Evolutionary conservation across 2,113 vertebrate species (phyloP).

Genomic region (Hyaena hyaena): DNA sequence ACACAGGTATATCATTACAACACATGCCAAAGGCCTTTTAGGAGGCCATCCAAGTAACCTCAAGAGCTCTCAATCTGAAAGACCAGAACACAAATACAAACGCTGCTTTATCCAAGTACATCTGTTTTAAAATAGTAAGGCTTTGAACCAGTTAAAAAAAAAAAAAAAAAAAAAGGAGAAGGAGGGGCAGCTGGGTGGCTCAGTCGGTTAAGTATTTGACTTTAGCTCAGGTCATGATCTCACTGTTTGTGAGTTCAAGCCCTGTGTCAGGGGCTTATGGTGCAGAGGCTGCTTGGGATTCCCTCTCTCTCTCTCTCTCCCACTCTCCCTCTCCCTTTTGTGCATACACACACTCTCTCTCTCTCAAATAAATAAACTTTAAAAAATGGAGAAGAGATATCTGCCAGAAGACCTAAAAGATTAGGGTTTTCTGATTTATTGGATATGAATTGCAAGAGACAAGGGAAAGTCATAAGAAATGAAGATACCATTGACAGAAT

Average conservation of each 20-base stretch:
- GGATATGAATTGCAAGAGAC: not conserved
- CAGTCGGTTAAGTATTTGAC: too few relatives aligned
- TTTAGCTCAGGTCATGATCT: too few relatives aligned
- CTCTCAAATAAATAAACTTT: not conserved
- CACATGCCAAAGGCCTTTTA: not conserved
- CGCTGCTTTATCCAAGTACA: not conserved
- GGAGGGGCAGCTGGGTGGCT: too few relatives aligned
- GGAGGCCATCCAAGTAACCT: not conserved
- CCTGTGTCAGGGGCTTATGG: too few relatives aligned
- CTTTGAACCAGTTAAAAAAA: too few relatives aligned
- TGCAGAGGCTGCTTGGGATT: too few relatives aligned
- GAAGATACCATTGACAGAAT: not conserved
- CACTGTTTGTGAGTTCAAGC: too few relatives aligned
- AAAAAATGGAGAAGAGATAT: not conserved
- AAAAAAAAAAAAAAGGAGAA: too few relatives aligned
- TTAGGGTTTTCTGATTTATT: not conserved
- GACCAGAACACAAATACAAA: constrained; percentile 6
- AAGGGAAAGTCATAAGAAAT: not conserved
- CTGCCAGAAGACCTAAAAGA: not conserved
- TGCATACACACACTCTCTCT: too few relatives aligned
- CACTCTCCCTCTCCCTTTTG: too few relatives aligned
- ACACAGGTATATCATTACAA: constrained; percentile 10
- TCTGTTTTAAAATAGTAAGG: not conserved
- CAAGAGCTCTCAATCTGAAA: not conserved
- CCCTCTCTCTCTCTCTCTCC: too few relatives aligned